Evolutionary conservation across 2,113 vertebrate species (phyloP), one percentile per base, ranked within the genome.

Genomic region (Odocoileus hemionus): DNA sequence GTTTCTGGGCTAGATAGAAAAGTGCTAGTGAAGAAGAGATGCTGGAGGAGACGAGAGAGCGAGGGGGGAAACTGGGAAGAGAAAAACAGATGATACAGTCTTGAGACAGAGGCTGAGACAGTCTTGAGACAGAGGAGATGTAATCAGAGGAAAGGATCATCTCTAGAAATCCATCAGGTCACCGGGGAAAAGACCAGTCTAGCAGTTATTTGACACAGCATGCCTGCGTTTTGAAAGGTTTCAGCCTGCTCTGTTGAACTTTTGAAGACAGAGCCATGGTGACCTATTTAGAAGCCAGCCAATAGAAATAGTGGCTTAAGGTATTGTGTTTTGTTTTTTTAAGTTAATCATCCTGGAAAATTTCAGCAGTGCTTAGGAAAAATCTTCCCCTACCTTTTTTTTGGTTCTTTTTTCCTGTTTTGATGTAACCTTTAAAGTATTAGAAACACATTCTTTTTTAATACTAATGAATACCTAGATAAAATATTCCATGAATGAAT

Each of bases 261-360:
- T 95, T 52, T 78, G 54, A 95, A 80, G 36, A 86, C 36, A 80
- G 50, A 97, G 74, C n/a, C 52, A 80, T 54, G 19, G 52, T 64
- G 23, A 67, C 25, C 83, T 87, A 80, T 90, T 91, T 43, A 89
- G 82, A 92, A 95, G 64, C n/a, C 64, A 94, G 57, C 39, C 74
- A 90, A 47, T 10, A 87, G 76, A 90, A 92, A 94, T 15, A 43
- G 47, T 28, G 17, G 8, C 79, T 89, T 88, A 55, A 97, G 76
- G 83, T 79, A 95, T 47, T 95, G 94, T 86, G 50, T 43, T 80
- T 55, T 87, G 16, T 26, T 55, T 83, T 91, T 95, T 92, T 43
- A 36, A 96, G 16, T 79, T 93, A 93, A 91, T 94, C 50, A 91
- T 50, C 36, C 67, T 67, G 16, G 47, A 92, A 96, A 96, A 91